Percentiles rank a stretch among this genome's conserved stretches.
These are phyloP conservation scores for Pteropus rufus DNA, from an alignment of 2,797 vertebrate species.

Conservation along the genomic window DNA sequence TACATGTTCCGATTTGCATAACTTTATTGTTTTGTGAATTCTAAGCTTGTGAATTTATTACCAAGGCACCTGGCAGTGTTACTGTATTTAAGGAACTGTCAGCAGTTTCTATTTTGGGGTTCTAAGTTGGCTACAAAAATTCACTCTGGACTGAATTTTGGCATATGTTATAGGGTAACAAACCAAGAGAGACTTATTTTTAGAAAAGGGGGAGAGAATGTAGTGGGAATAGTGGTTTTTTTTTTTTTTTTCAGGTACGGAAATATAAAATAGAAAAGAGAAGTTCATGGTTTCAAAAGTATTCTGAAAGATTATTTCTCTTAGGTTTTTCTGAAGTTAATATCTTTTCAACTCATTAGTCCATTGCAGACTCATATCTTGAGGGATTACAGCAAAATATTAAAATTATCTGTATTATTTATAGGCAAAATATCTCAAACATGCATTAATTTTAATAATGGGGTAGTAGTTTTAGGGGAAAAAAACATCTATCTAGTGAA, in stretches of 20 bases:
- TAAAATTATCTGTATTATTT: constrained; percentile 42
- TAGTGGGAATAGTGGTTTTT: constrained; percentile 52
- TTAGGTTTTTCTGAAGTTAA: constrained; percentile 46
- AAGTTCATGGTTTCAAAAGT: constrained; percentile 67
- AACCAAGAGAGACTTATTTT: constrained; percentile 73
- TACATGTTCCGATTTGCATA: constrained; percentile 78
- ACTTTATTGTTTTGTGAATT: constrained; percentile 80
- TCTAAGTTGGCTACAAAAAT: constrained; percentile 74
- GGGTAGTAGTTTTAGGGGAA: background rate
- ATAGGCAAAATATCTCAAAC: background rate
- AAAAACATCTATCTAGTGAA: background rate
- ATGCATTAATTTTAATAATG: constrained; percentile 37
- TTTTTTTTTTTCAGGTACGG: constrained; percentile 52
- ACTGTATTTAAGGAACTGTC: constrained; percentile 77
- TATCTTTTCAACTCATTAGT: constrained; percentile 47
- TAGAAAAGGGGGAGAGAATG: constrained; percentile 58
- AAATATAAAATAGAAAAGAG: constrained; percentile 74
- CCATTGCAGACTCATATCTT: constrained; percentile 23
- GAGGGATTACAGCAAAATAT: constrained; percentile 22
- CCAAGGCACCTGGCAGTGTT: constrained; percentile 75
- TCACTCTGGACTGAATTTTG: constrained; percentile 67
- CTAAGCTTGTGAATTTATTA: constrained; percentile 76
- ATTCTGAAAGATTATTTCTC: constrained; percentile 64
- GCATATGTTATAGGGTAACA: constrained; percentile 71
- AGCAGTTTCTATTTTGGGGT: constrained; percentile 71